Evolutionary conservation across 1,140 invertebrate species (phyloP), one percentile per base, ranked within the genome.

Genomic region (Drosophila leontia): DNA sequence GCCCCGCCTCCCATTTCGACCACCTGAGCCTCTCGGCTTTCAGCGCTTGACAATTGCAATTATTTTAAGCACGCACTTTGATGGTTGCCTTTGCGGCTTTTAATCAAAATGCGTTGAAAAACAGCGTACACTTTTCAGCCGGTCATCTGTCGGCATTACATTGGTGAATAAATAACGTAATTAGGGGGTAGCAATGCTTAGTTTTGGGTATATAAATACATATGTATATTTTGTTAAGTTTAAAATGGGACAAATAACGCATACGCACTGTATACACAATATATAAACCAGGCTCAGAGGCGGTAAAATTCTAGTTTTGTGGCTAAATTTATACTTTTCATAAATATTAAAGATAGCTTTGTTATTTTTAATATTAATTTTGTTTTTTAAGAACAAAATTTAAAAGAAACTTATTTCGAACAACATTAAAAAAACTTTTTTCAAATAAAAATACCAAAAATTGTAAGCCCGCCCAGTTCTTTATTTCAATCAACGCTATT

Each of bases 41-140:
- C 39, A 45, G 58, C 57, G 56, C 55, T 45, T 34, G 48, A 68
- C 63, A 68, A 79, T 63, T 77, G 83, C 70, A 82, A 82, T 82
- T 79, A 87, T 86, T 82, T 86, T 75, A 82, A 86, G 79, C 83
- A 78, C 78, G 61, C 75, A 86, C 78, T 85, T 85, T 78, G 63
- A 61, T 81, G 65, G 62, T 60, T 47, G 37, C 53, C 45, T 51
- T 53, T 82, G 63, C 51, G 72, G 64, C 57, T 78, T 81, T 82
- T 59, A 74, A 78, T 68, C 75, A 82, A 78, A 70, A 12, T 35
- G 69, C 12, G 45, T 9, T 9, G 37, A 29, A 53, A 35, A 68
- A 50, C 34, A 39, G 23, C 19, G 12, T 56, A 56, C 63, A 60
- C 75, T 56, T 8, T 13, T 34, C 50, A 13, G 37, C 41, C 26